Conservation (phyloP, 2,888 invertebrate genomes). For the Amorpha juglandis region DNA sequence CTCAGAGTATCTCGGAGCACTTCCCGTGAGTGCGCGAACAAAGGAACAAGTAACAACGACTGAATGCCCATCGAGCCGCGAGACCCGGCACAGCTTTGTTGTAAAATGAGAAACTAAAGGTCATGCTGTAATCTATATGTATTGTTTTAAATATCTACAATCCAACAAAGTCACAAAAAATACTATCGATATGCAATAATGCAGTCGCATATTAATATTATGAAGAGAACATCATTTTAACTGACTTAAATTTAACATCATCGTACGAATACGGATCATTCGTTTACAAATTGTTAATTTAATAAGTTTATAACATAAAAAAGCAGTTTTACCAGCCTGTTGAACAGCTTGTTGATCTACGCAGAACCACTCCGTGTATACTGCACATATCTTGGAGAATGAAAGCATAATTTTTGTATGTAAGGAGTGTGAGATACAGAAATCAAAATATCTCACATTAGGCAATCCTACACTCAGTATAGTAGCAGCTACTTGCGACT, state of each 20-base stretch:
- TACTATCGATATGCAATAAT: not conserved
- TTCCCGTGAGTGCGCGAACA: constrained; percentile 25
- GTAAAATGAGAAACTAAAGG: constrained; percentile 23
- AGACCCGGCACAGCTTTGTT: constrained; percentile 18
- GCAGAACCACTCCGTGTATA: too few relatives aligned
- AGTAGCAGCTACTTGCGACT: not conserved
- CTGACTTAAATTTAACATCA: too few relatives aligned
- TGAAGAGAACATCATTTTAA: not conserved
- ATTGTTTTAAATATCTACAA: not conserved
- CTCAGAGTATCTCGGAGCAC: constrained; percentile 20
- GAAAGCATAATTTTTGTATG: too few relatives aligned
- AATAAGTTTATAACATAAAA: too few relatives aligned
- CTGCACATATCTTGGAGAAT: too few relatives aligned
- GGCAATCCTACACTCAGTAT: not conserved
- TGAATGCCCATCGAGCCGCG: constrained; percentile 19
- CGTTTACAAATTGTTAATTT: too few relatives aligned
- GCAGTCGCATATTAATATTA: not conserved
- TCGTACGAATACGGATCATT: too few relatives aligned
- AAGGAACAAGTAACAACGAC: constrained; percentile 15
- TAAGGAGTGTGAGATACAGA: too few relatives aligned
- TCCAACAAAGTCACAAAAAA: not conserved
- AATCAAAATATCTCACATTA: not conserved
- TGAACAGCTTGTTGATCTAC: too few relatives aligned
- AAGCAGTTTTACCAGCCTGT: too few relatives aligned
- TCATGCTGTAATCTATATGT: not conserved